Base-by-base conservation (phyloP, 1,140 invertebrate species). In the Drosophila micromelanica region DNA sequence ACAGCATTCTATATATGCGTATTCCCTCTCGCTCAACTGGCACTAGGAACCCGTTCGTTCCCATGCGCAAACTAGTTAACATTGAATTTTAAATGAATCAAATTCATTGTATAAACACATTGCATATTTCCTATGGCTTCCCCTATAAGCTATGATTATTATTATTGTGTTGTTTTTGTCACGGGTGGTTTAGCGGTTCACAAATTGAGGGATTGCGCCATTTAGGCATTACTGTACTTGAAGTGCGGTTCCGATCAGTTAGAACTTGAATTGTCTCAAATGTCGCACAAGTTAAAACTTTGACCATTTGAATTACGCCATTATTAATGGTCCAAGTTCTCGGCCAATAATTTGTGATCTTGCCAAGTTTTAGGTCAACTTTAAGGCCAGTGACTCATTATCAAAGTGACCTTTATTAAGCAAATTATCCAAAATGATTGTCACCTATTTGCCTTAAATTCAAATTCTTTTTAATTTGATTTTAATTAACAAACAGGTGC, bases 1-100 rank as follows among this genome's bases (percentile, higher is more conserved):
- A 35, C 32, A 9, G 8, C 32, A 35, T 12, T 48, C 30, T 38
- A 48, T 57, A 61, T 55, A 48, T 55, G 30, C 13, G 48, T 20
- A 9, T 35, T 13, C 57, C 40, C 38, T 30, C 30, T 59, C 42
- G 23, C 59, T 20, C 38, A 13, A 9, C 11, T 6, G 7, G 9
- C 11, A 30, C 27, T 45, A 11, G 13, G 9, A 6, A 9, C 13
- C 51, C 51, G 48, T 51, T 43, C 60, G 51, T 62, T 76, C 51
- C 59, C 62, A 45, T 15, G 27, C 57, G 57, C 27, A 73, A 85
- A 74, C 64, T 77, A 76, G 80, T 85, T 85, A 85, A 61, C 80
- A 85, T 85, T 86, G 80, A 85, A 85, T 85, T 77, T 74, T 35
- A 80, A 86, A 86, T 77, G 81, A 85, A 71, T 86, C 52, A 79